phyloP scores from a whole-genome alignment of 1,140 invertebrate genomes.

The Danaus melanippus region DNA sequence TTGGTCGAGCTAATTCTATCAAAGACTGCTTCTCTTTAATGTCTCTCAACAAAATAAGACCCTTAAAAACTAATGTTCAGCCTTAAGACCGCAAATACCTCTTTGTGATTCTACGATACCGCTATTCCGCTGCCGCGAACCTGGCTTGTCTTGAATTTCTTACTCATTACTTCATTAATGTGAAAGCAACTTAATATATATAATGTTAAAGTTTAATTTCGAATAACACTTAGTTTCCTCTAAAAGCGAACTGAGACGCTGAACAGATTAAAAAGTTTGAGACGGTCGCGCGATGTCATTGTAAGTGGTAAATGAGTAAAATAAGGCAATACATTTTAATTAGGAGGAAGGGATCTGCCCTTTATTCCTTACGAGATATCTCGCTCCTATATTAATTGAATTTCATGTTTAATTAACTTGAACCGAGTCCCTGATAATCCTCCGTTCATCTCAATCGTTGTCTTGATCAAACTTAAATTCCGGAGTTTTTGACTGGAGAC shows the following conservation, averaged over 20 bases:
- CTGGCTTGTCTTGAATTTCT: constrained; percentile 51
- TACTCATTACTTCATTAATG: constrained; percentile 8
- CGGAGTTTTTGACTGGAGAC: constrained; percentile 42
- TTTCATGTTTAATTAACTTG: constrained; percentile 70
- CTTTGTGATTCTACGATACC: constrained; percentile 63
- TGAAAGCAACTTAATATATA: constrained; percentile 20
- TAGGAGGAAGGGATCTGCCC: constrained; percentile 63
- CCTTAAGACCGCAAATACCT: constrained; percentile 68
- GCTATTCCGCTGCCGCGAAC: constrained; percentile 36
- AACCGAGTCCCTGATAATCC: constrained; percentile 50
- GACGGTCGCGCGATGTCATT: constrained; percentile 65
- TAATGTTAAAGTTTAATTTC: constrained; percentile 20
- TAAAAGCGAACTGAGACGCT: constrained; percentile 51
- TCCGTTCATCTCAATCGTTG: constrained; percentile 45
- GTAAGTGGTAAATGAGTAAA: constrained; percentile 71
- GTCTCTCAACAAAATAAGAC: constrained; percentile 66
- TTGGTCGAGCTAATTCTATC: constrained; percentile 65
- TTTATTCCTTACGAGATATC: constrained; percentile 68
- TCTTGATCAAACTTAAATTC: constrained; percentile 41
- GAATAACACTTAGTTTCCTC: constrained; percentile 7
- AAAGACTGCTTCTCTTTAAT: constrained; percentile 56
- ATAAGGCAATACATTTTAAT: constrained; percentile 72
- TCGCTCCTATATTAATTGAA: constrained; percentile 68
- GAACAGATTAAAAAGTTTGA: constrained; percentile 69
- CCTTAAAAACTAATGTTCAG: constrained; percentile 70